Conservation (phyloP, 2,888 invertebrate species). For the Acanthosoma haemorrhoidale region DNA sequence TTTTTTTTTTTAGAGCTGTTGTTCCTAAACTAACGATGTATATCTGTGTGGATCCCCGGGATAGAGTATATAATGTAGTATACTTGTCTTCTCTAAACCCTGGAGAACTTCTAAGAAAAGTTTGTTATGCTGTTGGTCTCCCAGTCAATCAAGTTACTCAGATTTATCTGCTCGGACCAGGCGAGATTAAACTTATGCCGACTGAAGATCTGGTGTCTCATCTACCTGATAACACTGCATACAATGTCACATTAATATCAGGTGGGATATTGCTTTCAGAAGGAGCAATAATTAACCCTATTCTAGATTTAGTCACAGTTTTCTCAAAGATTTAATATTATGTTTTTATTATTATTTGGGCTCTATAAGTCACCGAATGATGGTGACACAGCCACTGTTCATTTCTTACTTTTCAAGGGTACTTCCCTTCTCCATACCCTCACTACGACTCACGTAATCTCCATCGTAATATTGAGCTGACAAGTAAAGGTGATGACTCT, state of each 20-base stretch:
- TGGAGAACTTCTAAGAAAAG: constrained; percentile 49
- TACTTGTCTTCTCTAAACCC: constrained; percentile 67
- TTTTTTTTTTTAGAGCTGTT: constrained; percentile 51
- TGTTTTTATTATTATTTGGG: too few species aligned
- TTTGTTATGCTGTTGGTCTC: constrained; percentile 48
- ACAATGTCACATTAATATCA: constrained; percentile 56
- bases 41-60: constrained; percentile 62
- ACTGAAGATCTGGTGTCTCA: constrained; percentile 81
- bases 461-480: too few species aligned
- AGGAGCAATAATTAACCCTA: too few species aligned
- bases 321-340: too few species aligned
- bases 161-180: constrained; percentile 66
- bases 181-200: constrained; percentile 74
- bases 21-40: constrained; percentile 73
- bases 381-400: too few species aligned
- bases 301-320: too few species aligned
- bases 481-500: too few species aligned
- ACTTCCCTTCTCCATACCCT: too few species aligned
- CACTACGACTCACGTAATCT: too few species aligned
- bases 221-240: constrained; percentile 72
- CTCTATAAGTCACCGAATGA: too few species aligned
- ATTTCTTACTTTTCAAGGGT: too few species aligned
- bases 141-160: constrained; percentile 43
- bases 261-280: too few species aligned
- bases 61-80: constrained; percentile 69